Evolutionary conservation across 2,888 invertebrate genomes (phyloP).

Genomic region (Tuberolachnus salignus): DNA sequence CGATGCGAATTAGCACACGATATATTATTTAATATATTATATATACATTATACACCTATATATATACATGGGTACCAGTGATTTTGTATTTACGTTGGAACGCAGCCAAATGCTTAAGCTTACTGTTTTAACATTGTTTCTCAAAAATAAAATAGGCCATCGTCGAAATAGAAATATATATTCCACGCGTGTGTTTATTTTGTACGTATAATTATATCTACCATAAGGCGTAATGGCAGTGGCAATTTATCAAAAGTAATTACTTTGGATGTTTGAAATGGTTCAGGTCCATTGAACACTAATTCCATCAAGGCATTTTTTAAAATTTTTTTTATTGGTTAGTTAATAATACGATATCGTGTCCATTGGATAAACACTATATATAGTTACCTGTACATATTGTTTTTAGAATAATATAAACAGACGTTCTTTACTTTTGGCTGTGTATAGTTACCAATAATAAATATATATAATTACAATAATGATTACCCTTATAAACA

Average conservation of each 20-base stretch:
- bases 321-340: background rate
- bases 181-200: background rate
- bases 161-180: constrained; percentile 4
- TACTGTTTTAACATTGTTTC: constrained; percentile 8
- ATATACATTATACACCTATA: background rate
- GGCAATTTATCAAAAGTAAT: constrained; percentile 10
- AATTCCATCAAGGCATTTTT: background rate
- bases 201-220: background rate
- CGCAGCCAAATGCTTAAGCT: background rate
- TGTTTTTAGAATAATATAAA: background rate
- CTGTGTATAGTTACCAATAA: too few species aligned
- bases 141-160: background rate
- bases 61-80: background rate
- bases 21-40: background rate
- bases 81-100: constrained; percentile 15
- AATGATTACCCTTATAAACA: too few species aligned
- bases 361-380: background rate
- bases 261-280: background rate
- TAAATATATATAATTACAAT: too few species aligned
- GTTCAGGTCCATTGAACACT: constrained; percentile 22
- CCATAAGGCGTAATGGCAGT: background rate
- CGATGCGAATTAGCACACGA: background rate
- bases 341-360: background rate
- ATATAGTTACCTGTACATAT: background rate
- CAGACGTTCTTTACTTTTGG: background rate